Percentiles rank a stretch among this genome's conserved stretches.
Conservation (phyloP, 2,888 invertebrate genomes). For the Volucella inflata region DNA sequence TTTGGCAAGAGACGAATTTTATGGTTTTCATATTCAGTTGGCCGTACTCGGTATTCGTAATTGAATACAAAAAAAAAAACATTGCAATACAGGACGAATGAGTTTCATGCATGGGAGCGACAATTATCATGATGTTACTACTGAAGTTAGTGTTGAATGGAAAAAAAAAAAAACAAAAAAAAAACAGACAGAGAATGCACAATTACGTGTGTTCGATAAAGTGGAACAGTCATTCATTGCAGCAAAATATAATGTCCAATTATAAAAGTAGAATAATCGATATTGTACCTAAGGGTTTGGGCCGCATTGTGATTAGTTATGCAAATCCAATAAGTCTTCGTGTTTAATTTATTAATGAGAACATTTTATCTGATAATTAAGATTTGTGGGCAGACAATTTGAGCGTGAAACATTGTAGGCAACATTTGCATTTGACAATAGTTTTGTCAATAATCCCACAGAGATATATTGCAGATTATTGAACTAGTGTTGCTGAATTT, state of each 20-base stretch:
- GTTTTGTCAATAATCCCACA: no score
- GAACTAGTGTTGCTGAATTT: no score
- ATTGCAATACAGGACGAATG: constrained; percentile 1
- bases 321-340: constrained; percentile 28
- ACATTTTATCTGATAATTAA: constrained; percentile 30
- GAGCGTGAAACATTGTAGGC: no score
- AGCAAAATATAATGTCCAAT: constrained; percentile 1
- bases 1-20: constrained; percentile 27
- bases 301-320: constrained; percentile 26
- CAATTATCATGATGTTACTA: no score
- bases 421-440: no score
- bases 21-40: constrained; percentile 36
- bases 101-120: constrained; percentile 1
- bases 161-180: no score
- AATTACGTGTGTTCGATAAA: neutral
- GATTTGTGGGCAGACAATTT: neutral
- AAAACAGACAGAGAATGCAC: no score
- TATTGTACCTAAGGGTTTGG: neutral
- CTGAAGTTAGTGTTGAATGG: no score
- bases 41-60: neutral
- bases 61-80: constrained; percentile 33
- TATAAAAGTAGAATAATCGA: neutral
- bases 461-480: no score
- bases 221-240: neutral
- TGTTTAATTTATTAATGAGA: constrained; percentile 31